Percentiles rank a stretch among this genome's conserved stretches.
Evolutionary conservation across 2,113 vertebrate genomes (phyloP).

Genomic region (Sorex araneus): DNA sequence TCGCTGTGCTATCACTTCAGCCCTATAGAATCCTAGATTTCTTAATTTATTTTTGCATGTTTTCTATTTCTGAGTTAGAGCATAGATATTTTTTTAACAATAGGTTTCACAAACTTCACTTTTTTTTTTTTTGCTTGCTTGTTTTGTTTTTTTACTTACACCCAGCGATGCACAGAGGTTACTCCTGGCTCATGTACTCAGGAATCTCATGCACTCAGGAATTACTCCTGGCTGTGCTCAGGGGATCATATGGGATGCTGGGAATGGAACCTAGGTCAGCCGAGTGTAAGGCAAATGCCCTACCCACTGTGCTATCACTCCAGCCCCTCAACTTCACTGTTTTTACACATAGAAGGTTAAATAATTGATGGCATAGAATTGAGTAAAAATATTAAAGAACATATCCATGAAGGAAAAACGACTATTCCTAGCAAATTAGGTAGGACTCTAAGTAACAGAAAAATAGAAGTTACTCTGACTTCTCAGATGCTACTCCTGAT

Average conservation of each 20-base stretch:
- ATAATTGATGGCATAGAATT: constrained; percentile 23
- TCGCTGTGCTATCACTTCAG: too few relatives aligned
- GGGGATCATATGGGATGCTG: too few relatives aligned
- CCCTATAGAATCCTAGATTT: background rate
- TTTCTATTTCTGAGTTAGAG: background rate
- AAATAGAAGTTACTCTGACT: background rate
- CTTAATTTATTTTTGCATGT: background rate
- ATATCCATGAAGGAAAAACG: background rate
- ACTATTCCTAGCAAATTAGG: background rate
- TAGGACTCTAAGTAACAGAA: background rate
- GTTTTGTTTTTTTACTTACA: too few relatives aligned
- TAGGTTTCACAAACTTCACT: too few relatives aligned
- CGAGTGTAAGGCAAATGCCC: too few relatives aligned
- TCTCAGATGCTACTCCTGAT: background rate
- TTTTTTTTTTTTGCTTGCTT: too few relatives aligned
- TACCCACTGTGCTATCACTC: too few relatives aligned
- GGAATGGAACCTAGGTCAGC: too few relatives aligned
- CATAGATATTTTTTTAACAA: background rate
- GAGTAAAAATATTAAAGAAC: background rate
- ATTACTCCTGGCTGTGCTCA: too few relatives aligned
- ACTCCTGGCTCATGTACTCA: too few relatives aligned
- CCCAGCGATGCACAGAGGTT: too few relatives aligned
- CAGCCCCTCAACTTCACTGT: background rate
- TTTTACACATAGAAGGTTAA: constrained; percentile 28
- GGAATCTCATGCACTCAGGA: too few relatives aligned